Evolutionary conservation across 2,797 vertebrate species (phyloP), one percentile per base, ranked within the genome.

Genomic region (Pantherophis vulpinus): DNA sequence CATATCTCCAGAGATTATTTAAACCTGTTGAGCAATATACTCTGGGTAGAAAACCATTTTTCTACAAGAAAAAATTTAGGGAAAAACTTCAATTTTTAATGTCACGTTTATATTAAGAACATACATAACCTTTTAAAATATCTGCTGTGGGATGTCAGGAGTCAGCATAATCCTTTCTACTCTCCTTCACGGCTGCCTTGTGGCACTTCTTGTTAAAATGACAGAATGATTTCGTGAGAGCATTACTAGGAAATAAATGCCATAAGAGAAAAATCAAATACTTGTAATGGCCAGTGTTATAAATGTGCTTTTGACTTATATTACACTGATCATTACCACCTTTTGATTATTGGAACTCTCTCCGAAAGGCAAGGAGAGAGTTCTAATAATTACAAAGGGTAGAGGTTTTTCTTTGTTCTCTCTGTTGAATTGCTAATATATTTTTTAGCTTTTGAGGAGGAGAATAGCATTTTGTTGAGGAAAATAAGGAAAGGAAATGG

Each of bases 21-120:
- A 70, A 87, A 14, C 92, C 91, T 94, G 27, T 54, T 66, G 90
- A 88, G 25, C 91, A 86, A 16, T 91, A 94, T 93, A 51, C 29
- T 47, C 25, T 94, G 54, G 29, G 20, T 74, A 93, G 37, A 92
- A 89, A 92, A 89, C 27, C 27, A 92, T 59, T 93, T 56, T 20
- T 54, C 23, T 91, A 66, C 18, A 29, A 23, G 92, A 37, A 23
- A 51, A 93, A 27, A 91, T 93, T 37, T 60, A 54, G 60, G 86
- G 42, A 86, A 37, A 70, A 94, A 89, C 94, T 88, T 93, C 94
- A 94, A 93, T 88, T 42, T 92, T 86, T 88, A 27, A 32, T 86
- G 87, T 92, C 23, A 91, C 42, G 13, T 95, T 37, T 61, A 70
- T 47, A 23, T 89, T 70, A 54, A 87, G 37, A 56, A 59, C n/a